A percentile compares a stretch with the other conserved stretches of the same genome.
phyloP scores from a whole-genome alignment of 1,140 invertebrate species.

The Bombus fervidus region DNA sequence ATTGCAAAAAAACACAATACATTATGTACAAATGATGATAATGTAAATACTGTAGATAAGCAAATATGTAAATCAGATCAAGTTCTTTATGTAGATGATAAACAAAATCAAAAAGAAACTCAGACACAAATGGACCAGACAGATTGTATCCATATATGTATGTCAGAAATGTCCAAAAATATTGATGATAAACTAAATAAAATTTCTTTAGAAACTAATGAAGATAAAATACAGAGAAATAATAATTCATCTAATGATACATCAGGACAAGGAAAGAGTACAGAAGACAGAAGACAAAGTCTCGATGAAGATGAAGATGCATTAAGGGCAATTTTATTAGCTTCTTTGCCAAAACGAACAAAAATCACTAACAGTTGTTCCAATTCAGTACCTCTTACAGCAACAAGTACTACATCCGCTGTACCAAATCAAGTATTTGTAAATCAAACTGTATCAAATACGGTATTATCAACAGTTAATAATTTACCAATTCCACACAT shows the following conservation, averaged over 20 bases:
- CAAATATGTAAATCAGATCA: conserved; percentile 7
- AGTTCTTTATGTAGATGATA: background rate
- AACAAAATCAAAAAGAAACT: background rate
- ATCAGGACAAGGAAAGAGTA: background rate
- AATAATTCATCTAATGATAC: background rate
- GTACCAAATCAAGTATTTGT: background rate
- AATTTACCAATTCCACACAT: background rate
- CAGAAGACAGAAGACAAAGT: conserved; percentile 67
- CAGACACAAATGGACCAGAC: background rate
- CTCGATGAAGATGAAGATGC: conserved; percentile 79
- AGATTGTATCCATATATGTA: background rate
- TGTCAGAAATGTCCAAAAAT: background rate
- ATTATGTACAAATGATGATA: conserved; percentile 10
- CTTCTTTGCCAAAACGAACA: conserved; percentile 73
- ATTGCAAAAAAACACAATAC: background rate
- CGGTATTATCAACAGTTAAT: background rate
- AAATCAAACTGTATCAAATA: background rate
- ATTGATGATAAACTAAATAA: background rate
- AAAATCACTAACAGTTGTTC: conserved; percentile 54
- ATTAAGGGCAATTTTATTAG: conserved; percentile 75
- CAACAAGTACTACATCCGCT: background rate
- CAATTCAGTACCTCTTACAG: background rate
- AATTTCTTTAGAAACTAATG: conserved; percentile 2
- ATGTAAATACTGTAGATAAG: conserved; percentile 23
- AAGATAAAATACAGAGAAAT: background rate